Percentiles rank a stretch among this genome's conserved stretches.
These are phyloP conservation scores for Microvelia longipes DNA, from an alignment of 1,140 invertebrate genomes.

Conservation along the genomic window DNA sequence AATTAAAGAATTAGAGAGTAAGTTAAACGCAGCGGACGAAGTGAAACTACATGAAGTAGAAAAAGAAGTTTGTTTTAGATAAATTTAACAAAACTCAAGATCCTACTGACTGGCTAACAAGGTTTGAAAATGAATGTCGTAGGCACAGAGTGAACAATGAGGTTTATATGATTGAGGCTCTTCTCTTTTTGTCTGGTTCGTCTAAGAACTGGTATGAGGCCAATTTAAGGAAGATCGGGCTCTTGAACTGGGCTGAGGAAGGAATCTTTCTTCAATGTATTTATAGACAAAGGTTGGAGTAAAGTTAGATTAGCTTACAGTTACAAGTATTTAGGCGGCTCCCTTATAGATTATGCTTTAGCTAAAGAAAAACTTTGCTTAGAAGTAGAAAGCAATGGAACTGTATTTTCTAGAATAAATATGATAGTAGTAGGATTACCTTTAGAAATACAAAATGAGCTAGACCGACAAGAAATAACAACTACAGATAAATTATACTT, in stretches of 20 bases:
- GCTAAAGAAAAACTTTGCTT: conserved; percentile 3
- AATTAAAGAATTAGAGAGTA: conserved; percentile 2
- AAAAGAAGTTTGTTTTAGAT: conserved; percentile 3
- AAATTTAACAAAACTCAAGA: conserved; percentile 3
- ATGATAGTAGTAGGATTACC: conserved; percentile 2
- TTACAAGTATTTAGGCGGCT: conserved; percentile 2
- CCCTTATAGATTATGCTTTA: conserved; percentile 6
- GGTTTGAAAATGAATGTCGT: conserved; percentile 3
- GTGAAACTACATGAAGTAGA: conserved; percentile 1
- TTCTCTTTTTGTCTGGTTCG: conserved; percentile 1
- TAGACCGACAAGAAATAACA: conserved; percentile 2
- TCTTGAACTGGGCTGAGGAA: conserved; percentile 1
- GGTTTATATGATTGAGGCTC: background rate
- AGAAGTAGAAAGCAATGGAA: conserved; percentile 2
- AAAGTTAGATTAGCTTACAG: background rate
- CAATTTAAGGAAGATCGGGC: background rate
- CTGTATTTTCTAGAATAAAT: background rate
- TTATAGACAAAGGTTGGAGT: conserved; percentile 1
- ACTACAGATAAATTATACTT: conserved; percentile 3
- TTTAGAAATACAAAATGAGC: background rate
- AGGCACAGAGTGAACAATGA: background rate
- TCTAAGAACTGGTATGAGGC: background rate
- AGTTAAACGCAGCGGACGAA: background rate
- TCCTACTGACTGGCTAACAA: background rate
- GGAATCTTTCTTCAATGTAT: background rate